These are phyloP conservation scores for Herpetotheres cachinnans DNA, from an alignment of 2,113 vertebrate genomes.

Conservation along the genomic window DNA sequence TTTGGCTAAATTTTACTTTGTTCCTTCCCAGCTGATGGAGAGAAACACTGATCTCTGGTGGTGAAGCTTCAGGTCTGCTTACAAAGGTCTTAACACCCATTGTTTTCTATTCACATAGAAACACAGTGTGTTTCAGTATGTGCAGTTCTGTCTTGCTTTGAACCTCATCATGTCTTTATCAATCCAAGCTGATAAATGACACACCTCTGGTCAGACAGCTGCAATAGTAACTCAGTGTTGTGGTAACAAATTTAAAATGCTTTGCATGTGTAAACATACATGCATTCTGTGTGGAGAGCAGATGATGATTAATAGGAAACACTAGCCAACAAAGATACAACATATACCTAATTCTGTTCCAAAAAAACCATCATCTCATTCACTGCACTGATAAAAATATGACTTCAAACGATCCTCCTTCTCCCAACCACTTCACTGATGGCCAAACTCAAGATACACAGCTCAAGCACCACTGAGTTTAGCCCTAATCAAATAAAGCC, in stretches of 20 bases:
- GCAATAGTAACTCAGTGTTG: not conserved
- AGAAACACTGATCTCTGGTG: not conserved
- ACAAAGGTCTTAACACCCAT: not conserved
- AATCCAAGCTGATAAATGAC: not conserved
- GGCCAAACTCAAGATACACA: not conserved
- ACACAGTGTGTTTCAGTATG: rapidly evolving
- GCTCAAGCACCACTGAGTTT: not conserved
- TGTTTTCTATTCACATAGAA: not conserved
- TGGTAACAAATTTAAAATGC: not conserved
- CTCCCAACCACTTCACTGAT: not conserved
- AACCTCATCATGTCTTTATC: not conserved
- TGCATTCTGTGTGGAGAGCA: not conserved
- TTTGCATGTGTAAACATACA: not conserved
- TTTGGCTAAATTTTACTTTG: not conserved
- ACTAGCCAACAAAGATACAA: not conserved
- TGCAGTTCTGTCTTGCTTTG: not conserved
- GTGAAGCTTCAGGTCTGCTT: not conserved
- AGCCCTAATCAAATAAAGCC: not conserved
- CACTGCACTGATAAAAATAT: not conserved
- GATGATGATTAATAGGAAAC: not conserved
- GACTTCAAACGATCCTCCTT: not conserved
- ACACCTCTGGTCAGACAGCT: rapidly evolving
- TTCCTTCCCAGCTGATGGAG: not conserved
- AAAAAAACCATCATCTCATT: not conserved
- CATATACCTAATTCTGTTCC: no score